Evolutionary conservation across 2,888 invertebrate species (phyloP).

Genomic region (Ornithoptera alexandrae): DNA sequence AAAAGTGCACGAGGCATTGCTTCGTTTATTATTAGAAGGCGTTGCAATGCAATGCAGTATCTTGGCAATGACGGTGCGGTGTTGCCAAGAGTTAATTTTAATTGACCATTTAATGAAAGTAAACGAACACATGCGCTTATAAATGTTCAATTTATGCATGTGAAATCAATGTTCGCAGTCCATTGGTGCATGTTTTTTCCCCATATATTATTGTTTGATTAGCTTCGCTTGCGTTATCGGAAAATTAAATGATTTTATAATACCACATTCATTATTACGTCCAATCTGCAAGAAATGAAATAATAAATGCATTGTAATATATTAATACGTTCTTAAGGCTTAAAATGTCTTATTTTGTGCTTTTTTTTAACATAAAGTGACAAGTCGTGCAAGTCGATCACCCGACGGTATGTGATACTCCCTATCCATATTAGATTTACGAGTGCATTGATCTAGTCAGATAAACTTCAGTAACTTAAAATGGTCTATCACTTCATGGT

Average conservation of each 20-base stretch:
- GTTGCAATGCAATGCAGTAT: constrained; percentile 9
- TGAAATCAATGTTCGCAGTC: constrained; percentile 3
- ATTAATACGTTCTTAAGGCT: neutral
- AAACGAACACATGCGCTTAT: constrained; percentile 4
- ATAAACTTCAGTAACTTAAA: neutral
- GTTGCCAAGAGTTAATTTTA: constrained; percentile 25
- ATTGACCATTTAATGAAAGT: constrained; percentile 27
- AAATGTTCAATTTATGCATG: constrained; percentile 11
- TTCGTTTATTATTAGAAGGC: constrained; percentile 12
- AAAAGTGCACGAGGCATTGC: neutral
- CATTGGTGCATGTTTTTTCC: constrained; percentile 5
- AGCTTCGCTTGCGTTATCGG: constrained; percentile 1
- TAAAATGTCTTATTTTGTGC: neutral
- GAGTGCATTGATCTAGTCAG: neutral
- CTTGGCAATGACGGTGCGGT: neutral
- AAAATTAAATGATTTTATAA: neutral
- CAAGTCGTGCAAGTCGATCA: neutral
- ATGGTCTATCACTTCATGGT: neutral
- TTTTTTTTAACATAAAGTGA: neutral
- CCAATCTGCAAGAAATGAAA: neutral
- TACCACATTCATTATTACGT: neutral
- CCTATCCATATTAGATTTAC: neutral
- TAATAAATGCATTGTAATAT: neutral
- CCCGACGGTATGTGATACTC: neutral
- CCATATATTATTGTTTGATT: neutral